phyloP scores from a whole-genome alignment of 2,113 vertebrate genomes.

The human region GRCh38 chr17:15545001-15545500 shows the following conservation, averaged over 20 bases:
- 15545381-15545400: neutral
- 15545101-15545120: neutral
- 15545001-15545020: neutral
- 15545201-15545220: neutral
- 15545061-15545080: neutral
- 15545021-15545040: neutral
- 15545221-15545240: neutral
- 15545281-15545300: neutral
- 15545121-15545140: neutral
- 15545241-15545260: neutral
- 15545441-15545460: neutral
- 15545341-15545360: neutral
- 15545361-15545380: neutral
- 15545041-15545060: neutral
- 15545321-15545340: neutral
- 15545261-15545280: neutral
- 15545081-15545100: neutral
- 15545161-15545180: neutral
- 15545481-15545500: neutral
- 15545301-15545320: fast-evolving
- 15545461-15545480: neutral
- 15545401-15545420: neutral
- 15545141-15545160: neutral
- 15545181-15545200: neutral
- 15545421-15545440: neutral